Conservation (phyloP, 2,113 vertebrate species). For the Amblyopsis rosae region DNA sequence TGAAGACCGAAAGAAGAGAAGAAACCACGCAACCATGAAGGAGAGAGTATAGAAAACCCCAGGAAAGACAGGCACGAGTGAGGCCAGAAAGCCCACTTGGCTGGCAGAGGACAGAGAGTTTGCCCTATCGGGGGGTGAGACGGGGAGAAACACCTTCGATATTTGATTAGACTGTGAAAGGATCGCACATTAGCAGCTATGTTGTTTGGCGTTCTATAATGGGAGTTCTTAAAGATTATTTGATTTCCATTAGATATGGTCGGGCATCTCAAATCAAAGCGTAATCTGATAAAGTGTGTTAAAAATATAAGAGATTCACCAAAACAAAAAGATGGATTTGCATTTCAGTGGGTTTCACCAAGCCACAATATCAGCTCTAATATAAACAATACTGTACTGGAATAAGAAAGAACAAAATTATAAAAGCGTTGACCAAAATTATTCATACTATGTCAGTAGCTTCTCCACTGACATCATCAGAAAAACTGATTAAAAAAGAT, state of each 20-base stretch:
- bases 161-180: slow-evolving; percentile 76
- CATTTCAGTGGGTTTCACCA: slow-evolving; percentile 44
- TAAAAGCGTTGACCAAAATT: slow-evolving; percentile 27
- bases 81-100: slow-evolving; percentile 27
- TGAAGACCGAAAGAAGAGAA: background rate
- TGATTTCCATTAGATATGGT: slow-evolving; percentile 75
- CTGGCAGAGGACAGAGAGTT: slow-evolving; percentile 44
- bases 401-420: slow-evolving; percentile 16
- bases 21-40: background rate
- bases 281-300: slow-evolving; percentile 62
- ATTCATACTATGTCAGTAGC: slow-evolving; percentile 29
- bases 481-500: slow-evolving; percentile 34
- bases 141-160: slow-evolving; percentile 61
- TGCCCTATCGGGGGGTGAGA: background rate
- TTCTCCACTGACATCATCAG: background rate
- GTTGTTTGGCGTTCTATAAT: slow-evolving; percentile 50
- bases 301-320: slow-evolving; percentile 55
- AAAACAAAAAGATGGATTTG: slow-evolving; percentile 63
- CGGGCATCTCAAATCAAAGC: slow-evolving; percentile 68
- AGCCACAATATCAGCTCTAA: slow-evolving; percentile 21
- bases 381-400: slow-evolving; percentile 17
- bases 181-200: slow-evolving; percentile 70
- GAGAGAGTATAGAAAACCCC: background rate
- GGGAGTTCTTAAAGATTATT: slow-evolving; percentile 68
- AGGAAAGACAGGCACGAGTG: background rate